phyloP scores from a whole-genome alignment of 2,113 vertebrate species.

The Ceuthmochares aereus region DNA sequence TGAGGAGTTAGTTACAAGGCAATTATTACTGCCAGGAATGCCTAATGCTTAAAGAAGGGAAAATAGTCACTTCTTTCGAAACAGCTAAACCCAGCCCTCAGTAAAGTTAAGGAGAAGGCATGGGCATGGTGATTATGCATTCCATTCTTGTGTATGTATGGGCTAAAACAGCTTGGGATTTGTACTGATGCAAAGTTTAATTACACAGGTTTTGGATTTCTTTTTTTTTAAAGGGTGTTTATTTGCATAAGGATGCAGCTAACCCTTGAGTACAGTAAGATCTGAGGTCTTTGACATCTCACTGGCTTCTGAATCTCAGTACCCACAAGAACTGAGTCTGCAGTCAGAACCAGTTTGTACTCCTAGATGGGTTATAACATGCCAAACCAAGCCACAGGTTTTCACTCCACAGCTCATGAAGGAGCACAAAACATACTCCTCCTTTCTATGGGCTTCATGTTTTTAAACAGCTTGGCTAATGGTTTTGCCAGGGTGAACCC shows the following conservation, averaged over 20 bases:
- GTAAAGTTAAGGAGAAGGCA: constrained; percentile 13
- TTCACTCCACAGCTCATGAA: not conserved
- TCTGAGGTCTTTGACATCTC: not conserved
- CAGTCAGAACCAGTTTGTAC: not conserved
- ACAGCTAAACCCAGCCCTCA: not conserved
- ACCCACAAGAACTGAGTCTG: not conserved
- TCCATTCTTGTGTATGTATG: constrained; percentile 10
- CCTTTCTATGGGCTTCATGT: not conserved
- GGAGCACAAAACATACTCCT: not conserved
- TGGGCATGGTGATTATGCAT: not conserved
- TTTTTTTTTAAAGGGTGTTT: not conserved
- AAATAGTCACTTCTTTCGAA: constrained; percentile 20
- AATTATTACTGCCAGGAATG: constrained; percentile 34
- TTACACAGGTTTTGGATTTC: not conserved
- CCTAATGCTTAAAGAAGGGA: constrained; percentile 14
- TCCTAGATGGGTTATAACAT: constrained; percentile 47
- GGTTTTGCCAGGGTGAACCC: constrained; percentile 2
- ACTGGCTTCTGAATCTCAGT: not conserved
- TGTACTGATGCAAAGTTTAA: not conserved
- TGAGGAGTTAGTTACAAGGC: constrained; percentile 37
- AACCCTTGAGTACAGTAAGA: not conserved
- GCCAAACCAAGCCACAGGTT: not conserved
- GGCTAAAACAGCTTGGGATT: constrained; percentile 3
- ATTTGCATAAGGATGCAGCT: not conserved
- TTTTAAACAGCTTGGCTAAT: not conserved